Conservation (phyloP, 2,888 invertebrate species). For the Tetranychus truncatus region DNA sequence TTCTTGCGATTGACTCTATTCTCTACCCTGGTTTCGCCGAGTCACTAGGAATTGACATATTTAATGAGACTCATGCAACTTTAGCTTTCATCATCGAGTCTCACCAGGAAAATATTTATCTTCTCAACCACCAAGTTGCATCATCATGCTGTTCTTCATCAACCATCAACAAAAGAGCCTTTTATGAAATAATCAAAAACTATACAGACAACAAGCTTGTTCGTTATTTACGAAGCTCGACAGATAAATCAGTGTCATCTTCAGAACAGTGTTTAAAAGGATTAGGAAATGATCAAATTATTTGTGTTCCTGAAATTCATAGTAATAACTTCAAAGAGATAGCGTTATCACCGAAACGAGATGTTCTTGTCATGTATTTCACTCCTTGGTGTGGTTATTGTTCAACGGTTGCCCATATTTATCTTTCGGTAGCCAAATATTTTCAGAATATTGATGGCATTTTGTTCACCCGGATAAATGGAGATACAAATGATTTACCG, state of each 20-base stretch:
- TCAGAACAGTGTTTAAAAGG: slow-evolving; percentile 23
- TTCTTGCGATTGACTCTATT: slow-evolving; percentile 54
- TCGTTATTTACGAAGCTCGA: slow-evolving; percentile 33
- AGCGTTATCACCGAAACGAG: slow-evolving; percentile 41
- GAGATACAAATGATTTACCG: slow-evolving; percentile 61
- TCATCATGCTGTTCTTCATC: not conserved
- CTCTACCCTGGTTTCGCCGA: slow-evolving; percentile 54
- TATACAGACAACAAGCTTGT: slow-evolving; percentile 36
- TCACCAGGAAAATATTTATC: slow-evolving; percentile 15
- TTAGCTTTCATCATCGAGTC: slow-evolving; percentile 26
- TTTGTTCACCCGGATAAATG: slow-evolving; percentile 43
- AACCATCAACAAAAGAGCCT: slow-evolving; percentile 17
- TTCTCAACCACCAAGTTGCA: slow-evolving; percentile 20
- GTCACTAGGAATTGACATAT: slow-evolving; percentile 48
- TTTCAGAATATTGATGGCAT: slow-evolving; percentile 33
- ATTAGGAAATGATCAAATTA: slow-evolving; percentile 25
- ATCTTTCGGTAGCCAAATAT: slow-evolving; percentile 47
- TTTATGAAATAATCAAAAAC: slow-evolving; percentile 36
- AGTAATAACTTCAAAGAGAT: slow-evolving; percentile 45
- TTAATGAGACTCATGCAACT: slow-evolving; percentile 25
- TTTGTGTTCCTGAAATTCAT: slow-evolving; percentile 47
- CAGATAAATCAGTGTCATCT: slow-evolving; percentile 15
- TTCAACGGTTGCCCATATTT: slow-evolving; percentile 47
- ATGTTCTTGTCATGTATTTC: slow-evolving; percentile 56
- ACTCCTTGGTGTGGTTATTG: slow-evolving; percentile 60